Evolutionary conservation across 2,797 vertebrate species (phyloP), one percentile per base, ranked within the genome.

Genomic region (Danio tinwini): DNA sequence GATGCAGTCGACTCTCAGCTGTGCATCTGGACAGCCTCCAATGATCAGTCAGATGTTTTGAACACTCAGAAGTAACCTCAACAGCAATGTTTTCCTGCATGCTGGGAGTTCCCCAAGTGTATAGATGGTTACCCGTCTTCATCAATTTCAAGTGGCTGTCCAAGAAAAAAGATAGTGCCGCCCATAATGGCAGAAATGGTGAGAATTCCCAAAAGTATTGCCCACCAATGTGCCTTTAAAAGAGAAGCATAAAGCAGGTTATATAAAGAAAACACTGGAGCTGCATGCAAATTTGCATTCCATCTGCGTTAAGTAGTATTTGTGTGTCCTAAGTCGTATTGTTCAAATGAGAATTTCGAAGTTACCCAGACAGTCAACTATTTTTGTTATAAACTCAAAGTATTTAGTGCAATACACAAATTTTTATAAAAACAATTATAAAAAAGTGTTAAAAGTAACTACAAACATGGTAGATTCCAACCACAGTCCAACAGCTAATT

Each of bases 221-320:
- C 91, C 93, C 95, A 96, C 94, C 93, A 95, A 21, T 92, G 79
- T 47, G 87, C 92, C 94, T 95, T 86, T 50, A 78, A 59, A 44
- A 14, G 19, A 39, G 59, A 40, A 73, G 5, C 72, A 64, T 49
- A 11, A 42, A 17, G 39, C 5, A 13, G 37, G 71, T 39, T 3
- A 56, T 45, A 39, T 42, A 69, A 71, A 70, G 16, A 69, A 29
- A 29, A 29, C 29, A 3, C 29, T 29, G 29, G 29, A 3, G 29
- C 29, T 3, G 3, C 29, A 29, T 29, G 29, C 29, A 29, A 29
- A 29, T 29, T 29, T 29, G 29, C 29, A 29, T 29, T 1, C 29
- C 1, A 29, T 29, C 29, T 1, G 29, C 29, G 3, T 3, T 29
- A 29, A 29, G 29, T 3, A 29, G 29, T 29, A 29, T 29, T 29